These are phyloP conservation scores for Chelonus insularis DNA, from an alignment of 1,140 invertebrate genomes.

Conservation along the genomic window DNA sequence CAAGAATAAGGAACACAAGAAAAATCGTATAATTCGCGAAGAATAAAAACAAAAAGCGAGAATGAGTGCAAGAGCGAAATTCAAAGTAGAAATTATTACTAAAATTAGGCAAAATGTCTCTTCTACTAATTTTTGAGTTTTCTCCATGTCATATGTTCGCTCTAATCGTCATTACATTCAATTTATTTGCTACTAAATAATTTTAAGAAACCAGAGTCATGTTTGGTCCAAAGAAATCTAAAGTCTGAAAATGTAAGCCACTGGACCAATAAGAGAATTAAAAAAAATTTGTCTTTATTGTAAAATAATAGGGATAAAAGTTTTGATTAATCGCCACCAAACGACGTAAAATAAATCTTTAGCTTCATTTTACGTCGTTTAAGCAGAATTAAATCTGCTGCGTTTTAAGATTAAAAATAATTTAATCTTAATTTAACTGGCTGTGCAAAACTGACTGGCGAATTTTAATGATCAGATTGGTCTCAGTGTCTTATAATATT, in stretches of 20 bases:
- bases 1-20: too few relatives aligned
- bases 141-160: too few relatives aligned
- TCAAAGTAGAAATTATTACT: too few relatives aligned
- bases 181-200: slow-evolving; percentile 4
- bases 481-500: not conserved
- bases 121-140: too few relatives aligned
- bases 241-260: slow-evolving; percentile 1
- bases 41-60: too few relatives aligned
- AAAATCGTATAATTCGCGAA: too few relatives aligned
- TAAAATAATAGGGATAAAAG: not conserved
- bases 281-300: not conserved
- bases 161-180: not conserved
- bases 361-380: slow-evolving; percentile 13
- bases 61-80: too few relatives aligned
- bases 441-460: slow-evolving; percentile 15
- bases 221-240: slow-evolving; percentile 28
- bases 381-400: not conserved
- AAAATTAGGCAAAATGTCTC: too few relatives aligned
- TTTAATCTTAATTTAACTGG: slow-evolving; percentile 14
- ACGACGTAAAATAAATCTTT: slow-evolving; percentile 18
- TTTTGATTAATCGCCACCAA: slow-evolving; percentile 7
- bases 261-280: not conserved
- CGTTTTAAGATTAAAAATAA: not conserved
- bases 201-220: slow-evolving; percentile 20
- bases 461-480: slow-evolving; percentile 11